phyloP scores from a whole-genome alignment of 2,113 vertebrate genomes.

The Pygoscelis antarcticus region DNA sequence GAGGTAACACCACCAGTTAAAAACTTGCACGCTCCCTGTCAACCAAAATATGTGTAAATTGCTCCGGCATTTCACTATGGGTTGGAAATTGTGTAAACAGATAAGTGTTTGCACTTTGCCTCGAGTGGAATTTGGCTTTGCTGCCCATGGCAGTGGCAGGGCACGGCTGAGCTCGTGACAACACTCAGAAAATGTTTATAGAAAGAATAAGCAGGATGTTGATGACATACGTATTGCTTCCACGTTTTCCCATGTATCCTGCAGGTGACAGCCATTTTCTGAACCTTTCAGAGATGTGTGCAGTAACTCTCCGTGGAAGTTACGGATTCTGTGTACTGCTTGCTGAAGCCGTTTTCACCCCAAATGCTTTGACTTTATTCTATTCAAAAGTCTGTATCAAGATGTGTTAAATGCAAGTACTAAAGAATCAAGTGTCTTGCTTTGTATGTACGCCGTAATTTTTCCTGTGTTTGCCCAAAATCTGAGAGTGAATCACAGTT shows the following conservation, averaged over 20 bases:
- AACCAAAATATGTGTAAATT: not conserved
- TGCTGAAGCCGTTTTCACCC: not conserved
- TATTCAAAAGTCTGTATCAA: not conserved
- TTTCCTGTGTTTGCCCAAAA: not conserved
- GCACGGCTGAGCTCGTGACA: not conserved
- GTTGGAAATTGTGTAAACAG: not conserved
- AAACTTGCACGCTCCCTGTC: not conserved
- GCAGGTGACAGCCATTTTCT: not conserved
- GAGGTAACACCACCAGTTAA: not conserved
- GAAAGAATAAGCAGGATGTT: not conserved
- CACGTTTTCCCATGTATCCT: not conserved
- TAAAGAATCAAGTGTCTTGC: not conserved
- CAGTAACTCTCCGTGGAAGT: not conserved
- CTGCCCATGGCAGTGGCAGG: not conserved
- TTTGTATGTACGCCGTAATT: rapidly evolving
- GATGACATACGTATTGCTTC: not conserved
- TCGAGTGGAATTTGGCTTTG: not conserved
- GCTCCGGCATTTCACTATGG: not conserved
- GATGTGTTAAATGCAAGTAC: not conserved
- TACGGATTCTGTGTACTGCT: rapidly evolving
- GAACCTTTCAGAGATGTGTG: not conserved
- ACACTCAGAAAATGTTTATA: not conserved
- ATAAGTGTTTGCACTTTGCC: not conserved
- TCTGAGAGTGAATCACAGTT: not conserved
- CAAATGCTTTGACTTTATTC: not conserved